Evolutionary conservation across 2,113 vertebrate species (phyloP), one percentile per base, ranked within the genome.

Genomic region (Alces alces): DNA sequence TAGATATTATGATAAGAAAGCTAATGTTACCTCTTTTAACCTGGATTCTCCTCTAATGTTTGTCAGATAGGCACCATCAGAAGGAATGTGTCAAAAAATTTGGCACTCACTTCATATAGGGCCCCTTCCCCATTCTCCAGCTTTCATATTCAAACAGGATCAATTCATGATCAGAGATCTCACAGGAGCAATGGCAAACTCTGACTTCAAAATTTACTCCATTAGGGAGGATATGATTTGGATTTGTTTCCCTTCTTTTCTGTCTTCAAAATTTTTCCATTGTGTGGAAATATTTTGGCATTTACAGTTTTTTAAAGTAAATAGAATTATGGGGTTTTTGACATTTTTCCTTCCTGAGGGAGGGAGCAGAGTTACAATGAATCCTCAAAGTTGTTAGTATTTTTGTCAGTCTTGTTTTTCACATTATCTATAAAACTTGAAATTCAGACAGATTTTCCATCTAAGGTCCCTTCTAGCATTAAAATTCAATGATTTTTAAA

Each of bases 401-500:
- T n/a, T 80, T 80, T 58, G 7, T 82, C n/a, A 58, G 2, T 87
- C 9, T 92, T 12, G 70, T 95, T 89, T 97, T 93, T 94, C 45
- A 54, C 9, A 79, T 93, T 85, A 94, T 60, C 58, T 58, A n/a
- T 73, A 92, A 87, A 95, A 94, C 21, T 93, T 64, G 25, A 85
- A 91, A 86, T 91, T 79, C 50, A 52, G 85, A 92, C 28, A 86
- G 10, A 66, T 86, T 95, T 97, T 87, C 17, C 30, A 83, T 47
- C 5, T 27, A 95, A 93, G 27, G 9, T 89, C 45, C 6, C 57
- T 85, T 90, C 30, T 47, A 91, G 21, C 28, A 76, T 58, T 64
- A 94, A 61, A 94, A 88, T 89, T 89, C 50, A 98, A 52, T 82
- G 39, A 64, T 55, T 92, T 94, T 89, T 50, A 7, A 9, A 30